Evolutionary conservation across 2,113 vertebrate species (phyloP), one percentile per base, ranked within the genome.

Genomic region (Telmatochromis brachygnathus): DNA sequence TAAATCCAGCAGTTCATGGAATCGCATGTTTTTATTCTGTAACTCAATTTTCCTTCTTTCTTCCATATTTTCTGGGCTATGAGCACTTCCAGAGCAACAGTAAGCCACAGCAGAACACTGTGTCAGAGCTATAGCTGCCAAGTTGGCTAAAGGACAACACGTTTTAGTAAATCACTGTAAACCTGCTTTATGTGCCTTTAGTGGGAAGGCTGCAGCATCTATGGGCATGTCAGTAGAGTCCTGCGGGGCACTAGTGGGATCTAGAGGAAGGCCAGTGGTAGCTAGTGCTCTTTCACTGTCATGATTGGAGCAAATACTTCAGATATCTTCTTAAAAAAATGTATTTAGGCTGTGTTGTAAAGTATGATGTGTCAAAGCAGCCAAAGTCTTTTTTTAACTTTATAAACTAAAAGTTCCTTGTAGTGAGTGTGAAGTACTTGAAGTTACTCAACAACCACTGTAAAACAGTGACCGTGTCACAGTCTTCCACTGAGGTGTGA

Each of bases 271-370:
- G 35, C 13, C 68, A 45, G 37, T 73, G 5, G 5, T 45, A 73
- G 68, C 68, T 45, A 73, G 37, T 45, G 37, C 0, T 73, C 13
- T 73, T 73, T 45, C 13, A 17, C 65, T 45, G 37, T 23, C 65
- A 42, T 45, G 39, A 45, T 6, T 26, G 21, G 13, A 73, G 68
- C 13, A 45, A 73, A 26, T 15, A 73, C 68, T 73, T 23, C 26
- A 10, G 37, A 45, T 45, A 45, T 45, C 8, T 73, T 73, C 21
- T 45, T 26, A 4, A 15, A 62, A 58, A 21, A 45, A 9, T 23
- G 0, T 45, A 45, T 45, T 45, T 45, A 4, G 13, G 12, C 21
- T 73, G 68, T 0, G 3, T 45, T 45, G 7, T 3, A 6, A 73
- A 45, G 37, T 45, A 45, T 42, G 39, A 73, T 9, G 37, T 26